Evolutionary conservation across 1,140 invertebrate genomes (phyloP).

Genomic region (Pissodes strobi): DNA sequence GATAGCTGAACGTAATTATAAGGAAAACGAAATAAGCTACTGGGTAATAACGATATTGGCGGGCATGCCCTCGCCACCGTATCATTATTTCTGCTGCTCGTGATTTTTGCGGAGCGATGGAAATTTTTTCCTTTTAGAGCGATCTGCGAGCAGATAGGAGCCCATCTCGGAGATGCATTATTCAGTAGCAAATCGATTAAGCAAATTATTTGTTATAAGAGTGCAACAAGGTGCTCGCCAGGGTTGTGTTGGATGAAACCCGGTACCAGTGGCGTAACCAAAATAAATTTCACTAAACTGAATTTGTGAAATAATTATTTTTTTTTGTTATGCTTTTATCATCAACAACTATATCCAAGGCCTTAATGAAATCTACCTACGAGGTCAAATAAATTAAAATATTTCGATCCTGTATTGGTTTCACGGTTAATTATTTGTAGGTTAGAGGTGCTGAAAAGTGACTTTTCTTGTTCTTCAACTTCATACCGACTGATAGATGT

Average conservation of each 20-base stretch:
- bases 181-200: constrained; percentile 39
- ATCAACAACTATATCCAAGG: background rate
- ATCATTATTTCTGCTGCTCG: constrained; percentile 30
- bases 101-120: constrained; percentile 24
- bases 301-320: too few relatives aligned
- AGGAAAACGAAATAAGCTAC: constrained; percentile 32
- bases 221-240: constrained; percentile 24
- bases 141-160: constrained; percentile 30
- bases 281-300: background rate
- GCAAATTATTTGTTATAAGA: constrained; percentile 39
- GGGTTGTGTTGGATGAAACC: background rate
- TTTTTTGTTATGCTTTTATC: too few relatives aligned
- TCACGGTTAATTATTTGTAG: too few relatives aligned
- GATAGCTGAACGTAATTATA: constrained; percentile 26
- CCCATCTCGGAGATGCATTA: constrained; percentile 30
- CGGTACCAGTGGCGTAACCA: background rate
- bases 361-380: background rate
- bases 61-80: constrained; percentile 8
- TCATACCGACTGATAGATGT: too few relatives aligned
- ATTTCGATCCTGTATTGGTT: too few relatives aligned
- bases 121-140: constrained; percentile 22
- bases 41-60: constrained; percentile 33
- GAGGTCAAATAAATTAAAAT: too few relatives aligned
- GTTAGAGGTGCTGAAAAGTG: too few relatives aligned
- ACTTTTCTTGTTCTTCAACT: too few relatives aligned